Conservation (phyloP, 2,888 invertebrate species). For the Brachynemurus nebulosus region DNA sequence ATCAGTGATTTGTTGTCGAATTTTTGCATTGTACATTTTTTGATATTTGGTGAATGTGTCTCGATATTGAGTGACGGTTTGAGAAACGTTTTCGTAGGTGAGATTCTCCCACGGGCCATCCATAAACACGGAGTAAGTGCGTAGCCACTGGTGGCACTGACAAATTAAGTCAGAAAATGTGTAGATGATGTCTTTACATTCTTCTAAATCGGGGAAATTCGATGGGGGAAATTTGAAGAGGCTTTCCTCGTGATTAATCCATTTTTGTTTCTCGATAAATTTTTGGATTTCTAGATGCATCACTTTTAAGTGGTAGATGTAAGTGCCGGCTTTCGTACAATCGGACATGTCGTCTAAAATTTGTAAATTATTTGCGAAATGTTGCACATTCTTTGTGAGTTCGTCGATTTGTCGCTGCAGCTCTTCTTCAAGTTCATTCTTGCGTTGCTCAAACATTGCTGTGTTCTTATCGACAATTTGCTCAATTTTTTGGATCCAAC, state of each 20-base stretch:
- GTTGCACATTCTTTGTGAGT: constrained; percentile 54
- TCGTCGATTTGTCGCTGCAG: constrained; percentile 52
- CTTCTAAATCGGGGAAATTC: constrained; percentile 64
- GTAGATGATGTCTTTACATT: constrained; percentile 55
- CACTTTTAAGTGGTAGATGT: constrained; percentile 60
- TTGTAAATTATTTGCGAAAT: constrained; percentile 58
- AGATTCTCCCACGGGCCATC: constrained; percentile 85
- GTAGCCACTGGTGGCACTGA: constrained; percentile 57
- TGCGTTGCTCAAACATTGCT: constrained; percentile 62
- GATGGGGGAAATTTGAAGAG: constrained; percentile 72
- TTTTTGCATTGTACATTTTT: constrained; percentile 61
- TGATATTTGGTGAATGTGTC: constrained; percentile 68
- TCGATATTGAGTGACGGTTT: constrained; percentile 62
- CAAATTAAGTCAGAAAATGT: constrained; percentile 60
- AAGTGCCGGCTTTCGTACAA: constrained; percentile 59
- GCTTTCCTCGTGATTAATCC: constrained; percentile 84
- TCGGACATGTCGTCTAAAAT: constrained; percentile 78
- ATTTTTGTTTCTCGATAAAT: constrained; percentile 59
- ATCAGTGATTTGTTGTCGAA: constrained; percentile 61
- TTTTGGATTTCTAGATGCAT: constrained; percentile 60
- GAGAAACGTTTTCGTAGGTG: constrained; percentile 61
- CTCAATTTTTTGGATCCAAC: constrained; percentile 69
- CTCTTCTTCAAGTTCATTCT: constrained; percentile 73
- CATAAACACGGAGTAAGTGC: constrained; percentile 76
- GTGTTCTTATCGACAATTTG: constrained; percentile 72